A percentile compares a stretch with the other conserved stretches of the same genome.
phyloP scores from a whole-genome alignment of 2,113 vertebrate species.

The Probosciger aterrimus region DNA sequence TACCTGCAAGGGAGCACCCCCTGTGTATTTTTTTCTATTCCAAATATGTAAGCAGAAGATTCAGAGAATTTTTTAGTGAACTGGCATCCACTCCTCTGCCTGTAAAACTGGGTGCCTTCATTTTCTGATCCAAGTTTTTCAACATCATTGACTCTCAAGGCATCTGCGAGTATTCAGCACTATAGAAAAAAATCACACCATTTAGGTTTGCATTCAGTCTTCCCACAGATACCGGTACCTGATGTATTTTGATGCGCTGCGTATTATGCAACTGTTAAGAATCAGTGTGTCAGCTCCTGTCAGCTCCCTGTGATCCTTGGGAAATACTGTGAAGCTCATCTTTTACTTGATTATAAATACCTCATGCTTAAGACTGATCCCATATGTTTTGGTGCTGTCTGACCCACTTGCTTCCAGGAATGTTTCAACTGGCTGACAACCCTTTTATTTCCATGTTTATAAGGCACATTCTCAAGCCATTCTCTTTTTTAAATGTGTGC shows the following conservation, averaged over 20 bases:
- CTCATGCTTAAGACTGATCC: background rate
- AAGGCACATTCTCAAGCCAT: background rate
- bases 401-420: constrained; percentile 23
- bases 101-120: background rate
- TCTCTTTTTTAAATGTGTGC: background rate
- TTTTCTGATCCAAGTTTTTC: background rate
- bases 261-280: background rate
- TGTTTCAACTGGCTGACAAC: background rate
- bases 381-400: constrained; percentile 14
- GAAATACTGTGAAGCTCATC: background rate
- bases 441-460: background rate
- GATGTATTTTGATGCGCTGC: background rate
- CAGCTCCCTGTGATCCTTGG: background rate
- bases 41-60: background rate
- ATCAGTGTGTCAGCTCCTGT: background rate
- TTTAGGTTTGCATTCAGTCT: background rate
- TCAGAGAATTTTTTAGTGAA: background rate
- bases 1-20: background rate
- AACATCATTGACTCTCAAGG: background rate
- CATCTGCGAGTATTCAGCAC: background rate
- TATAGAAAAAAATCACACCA: background rate
- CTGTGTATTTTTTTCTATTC: background rate
- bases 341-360: constrained; percentile 22
- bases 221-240: background rate
- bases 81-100: background rate